Base-by-base conservation (phyloP, 2,888 invertebrate species). In the Leptinotarsa juncta region DNA sequence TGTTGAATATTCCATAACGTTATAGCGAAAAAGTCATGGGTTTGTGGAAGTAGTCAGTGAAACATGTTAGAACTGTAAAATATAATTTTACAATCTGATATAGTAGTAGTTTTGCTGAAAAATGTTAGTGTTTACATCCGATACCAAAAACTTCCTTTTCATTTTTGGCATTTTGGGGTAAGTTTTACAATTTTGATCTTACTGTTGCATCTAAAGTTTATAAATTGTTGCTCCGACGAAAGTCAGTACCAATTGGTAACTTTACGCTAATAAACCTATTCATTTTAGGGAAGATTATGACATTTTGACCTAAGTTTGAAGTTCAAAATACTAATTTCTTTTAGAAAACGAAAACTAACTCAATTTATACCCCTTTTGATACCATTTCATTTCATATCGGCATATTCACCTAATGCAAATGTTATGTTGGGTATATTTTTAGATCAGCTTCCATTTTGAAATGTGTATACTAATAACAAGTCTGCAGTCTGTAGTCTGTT, bases 61-160 rank as follows among this genome's bases (percentile, higher is more conserved):
- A 87, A 86, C 85, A 88, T 88, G 88, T 86, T 87, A 86, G 84
- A 84, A 87, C 84, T 86, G 84, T 83, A 83, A 85, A 84, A 82
- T 83, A 86, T 84, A 83, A 82, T 83, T 83, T 84, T 82, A 86
- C 62, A 85, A 85, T 81, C 82, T 84, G 85, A 86, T 89, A 88
- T 87, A 87, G 85, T 83, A 79, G 80, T 79, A 81, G 81, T 82
- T 84, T 85, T 88, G 83, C 84, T 83, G 83, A 88, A 90, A 90
- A 90, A 90, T 91, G 91, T 90, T 91, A 91, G 91, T 94, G 93
- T 94, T 93, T 93, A 93, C 94, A 93, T 93, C 92, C 90, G 90
- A 91, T 90, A 91, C 90, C 90, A 89, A 88, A 90, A 89, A 89
- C 89, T 90, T 90, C 89, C 89, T 88, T 90, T 90, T 89, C 89